Evolutionary conservation across 2,113 vertebrate species (phyloP).

Genomic region (Amblyornis subalaris): DNA sequence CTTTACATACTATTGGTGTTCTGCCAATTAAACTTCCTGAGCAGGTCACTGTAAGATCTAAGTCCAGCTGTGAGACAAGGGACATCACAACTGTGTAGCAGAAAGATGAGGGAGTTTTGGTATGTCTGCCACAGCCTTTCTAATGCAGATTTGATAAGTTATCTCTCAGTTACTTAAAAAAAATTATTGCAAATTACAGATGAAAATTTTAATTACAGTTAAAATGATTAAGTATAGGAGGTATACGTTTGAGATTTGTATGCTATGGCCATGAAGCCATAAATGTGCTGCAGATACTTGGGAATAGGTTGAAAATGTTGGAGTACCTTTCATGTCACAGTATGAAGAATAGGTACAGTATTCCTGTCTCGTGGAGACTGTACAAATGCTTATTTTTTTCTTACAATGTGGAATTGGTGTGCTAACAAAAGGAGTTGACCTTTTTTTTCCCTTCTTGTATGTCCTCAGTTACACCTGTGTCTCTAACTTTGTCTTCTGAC

Average conservation of each 20-base stretch:
- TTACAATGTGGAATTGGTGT: background rate
- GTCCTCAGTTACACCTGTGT: background rate
- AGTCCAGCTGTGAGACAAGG: background rate
- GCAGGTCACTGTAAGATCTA: background rate
- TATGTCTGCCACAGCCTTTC: background rate
- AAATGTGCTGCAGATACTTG: background rate
- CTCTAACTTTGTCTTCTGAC: background rate
- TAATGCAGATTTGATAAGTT: background rate
- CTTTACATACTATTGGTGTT: background rate
- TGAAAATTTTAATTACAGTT: background rate
- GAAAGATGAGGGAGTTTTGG: background rate
- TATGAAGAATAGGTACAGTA: background rate
- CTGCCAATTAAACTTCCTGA: background rate
- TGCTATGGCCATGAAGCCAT: rapidly evolving
- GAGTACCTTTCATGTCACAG: background rate
- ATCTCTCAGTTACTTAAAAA: background rate
- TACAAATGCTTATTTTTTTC: background rate
- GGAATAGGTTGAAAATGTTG: background rate
- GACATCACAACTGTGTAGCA: background rate
- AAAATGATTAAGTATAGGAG: background rate
- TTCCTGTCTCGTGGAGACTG: background rate
- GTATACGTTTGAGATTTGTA: background rate
- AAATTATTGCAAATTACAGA: background rate
- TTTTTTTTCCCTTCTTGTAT: background rate
- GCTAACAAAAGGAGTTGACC: background rate